Base-by-base conservation (phyloP, 2,113 vertebrate species). In the Sorex fumeus region DNA sequence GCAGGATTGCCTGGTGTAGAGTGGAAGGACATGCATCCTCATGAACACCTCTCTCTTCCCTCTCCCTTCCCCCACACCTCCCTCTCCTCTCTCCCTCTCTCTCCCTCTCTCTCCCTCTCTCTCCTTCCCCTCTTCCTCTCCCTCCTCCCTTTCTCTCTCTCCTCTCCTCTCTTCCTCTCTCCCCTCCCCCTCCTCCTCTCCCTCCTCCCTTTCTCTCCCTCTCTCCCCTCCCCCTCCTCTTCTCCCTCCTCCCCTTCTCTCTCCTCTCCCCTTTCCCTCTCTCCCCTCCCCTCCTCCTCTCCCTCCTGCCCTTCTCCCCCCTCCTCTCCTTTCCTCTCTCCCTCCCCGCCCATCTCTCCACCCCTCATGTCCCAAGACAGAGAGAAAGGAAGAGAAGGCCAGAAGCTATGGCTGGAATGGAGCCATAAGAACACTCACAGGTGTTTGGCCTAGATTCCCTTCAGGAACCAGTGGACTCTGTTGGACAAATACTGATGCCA, bases 351-450 rank as follows among this genome's bases (percentile, higher is more conserved):
- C 19, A 23, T 62, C 28, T 13, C 28, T 30, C 21, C 64, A 6
- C 8, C 2, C 27, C 28, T 30, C 25, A 4, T 30, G 25, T 8
- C 23, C 9, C 27, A 23, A 27, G 36, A 11, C 1, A 8, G 32
- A 0, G 0, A 77, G 30, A 30, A 53, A 75, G 43, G 60, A 28
- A n/a, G 18, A 30, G 15, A 25, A 50, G 23, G 19, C 1, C 1
- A 19, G 28, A 32, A 36, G 27, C 60, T 6, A 57, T 0, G 2
- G 47, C 0, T 27, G 85, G 11, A 2, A 9, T 0, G 3, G 60
- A 30, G 32, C 2, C 9, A 74, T 27, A 5, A 1, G 43, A 27
- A 28, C 32, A 5, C 10, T 25, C 82, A 3, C 7, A 2, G 21
- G 19, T n/a, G 8, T 67, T 79, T 75, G 45, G 45, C 28, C 21